A percentile compares a stretch with the other conserved stretches of the same genome.
These are phyloP conservation scores for Enteromius treurensis DNA, from an alignment of 2,797 vertebrate genomes.

Conservation along the genomic window DNA sequence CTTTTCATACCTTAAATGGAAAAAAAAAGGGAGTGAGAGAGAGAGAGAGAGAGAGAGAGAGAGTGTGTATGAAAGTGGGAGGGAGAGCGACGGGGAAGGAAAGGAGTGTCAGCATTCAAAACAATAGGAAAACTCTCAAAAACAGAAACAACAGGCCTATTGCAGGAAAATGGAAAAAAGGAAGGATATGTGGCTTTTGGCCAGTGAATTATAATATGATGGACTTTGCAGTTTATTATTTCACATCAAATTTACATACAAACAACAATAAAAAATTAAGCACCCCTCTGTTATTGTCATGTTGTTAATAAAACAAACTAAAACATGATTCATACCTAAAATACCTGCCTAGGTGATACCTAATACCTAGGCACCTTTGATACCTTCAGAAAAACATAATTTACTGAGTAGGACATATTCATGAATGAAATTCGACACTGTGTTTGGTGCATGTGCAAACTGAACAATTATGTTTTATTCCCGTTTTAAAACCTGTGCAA, in stretches of 20 bases:
- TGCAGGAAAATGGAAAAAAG: constrained; percentile 64
- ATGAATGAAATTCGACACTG: not conserved
- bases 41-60: constrained; percentile 64
- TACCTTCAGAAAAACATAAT: not conserved
- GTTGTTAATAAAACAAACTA: not conserved
- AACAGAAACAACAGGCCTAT: constrained; percentile 57
- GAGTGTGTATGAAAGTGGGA: constrained; percentile 66
- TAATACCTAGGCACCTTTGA: not conserved
- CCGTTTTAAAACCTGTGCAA: not conserved
- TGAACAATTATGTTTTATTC: not conserved
- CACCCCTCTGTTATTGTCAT: not conserved
- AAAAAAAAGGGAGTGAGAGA: constrained; percentile 47
- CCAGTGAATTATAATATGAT: not conserved
- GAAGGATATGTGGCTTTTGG: constrained; percentile 46
- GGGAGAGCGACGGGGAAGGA: constrained; percentile 64
- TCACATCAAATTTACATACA: not conserved
- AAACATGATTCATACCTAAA: not conserved
- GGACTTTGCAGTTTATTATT: not conserved
- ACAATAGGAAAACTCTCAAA: constrained; percentile 75
- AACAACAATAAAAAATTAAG: not conserved
- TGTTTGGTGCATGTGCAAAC: not conserved
- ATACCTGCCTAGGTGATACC: no score
- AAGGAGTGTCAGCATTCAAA: constrained; percentile 72
- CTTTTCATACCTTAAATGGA: constrained; percentile 47
- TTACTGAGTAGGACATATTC: not conserved